Conservation (phyloP, 2,113 vertebrate genomes). For the Eulemur rufifrons region DNA sequence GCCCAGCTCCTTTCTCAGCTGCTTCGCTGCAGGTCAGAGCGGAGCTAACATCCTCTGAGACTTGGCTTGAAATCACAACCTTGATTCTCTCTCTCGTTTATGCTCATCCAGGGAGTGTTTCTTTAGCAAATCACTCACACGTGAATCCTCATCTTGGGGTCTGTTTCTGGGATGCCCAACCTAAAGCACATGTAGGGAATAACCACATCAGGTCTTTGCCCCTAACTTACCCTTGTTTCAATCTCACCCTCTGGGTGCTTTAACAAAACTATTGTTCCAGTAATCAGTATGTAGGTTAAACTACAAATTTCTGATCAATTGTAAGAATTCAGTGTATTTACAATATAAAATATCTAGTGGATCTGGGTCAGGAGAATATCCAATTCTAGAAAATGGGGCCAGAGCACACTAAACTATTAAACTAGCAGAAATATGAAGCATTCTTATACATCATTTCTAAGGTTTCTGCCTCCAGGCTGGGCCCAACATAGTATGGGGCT, state of each 20-base stretch:
- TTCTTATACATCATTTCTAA: background rate
- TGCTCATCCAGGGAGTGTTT: background rate
- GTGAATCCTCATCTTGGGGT: background rate
- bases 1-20: background rate
- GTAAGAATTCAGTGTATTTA: background rate
- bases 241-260: background rate
- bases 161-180: background rate
- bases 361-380: background rate
- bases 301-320: background rate
- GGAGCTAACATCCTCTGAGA: background rate
- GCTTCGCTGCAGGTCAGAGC: background rate
- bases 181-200: background rate
- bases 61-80: background rate
- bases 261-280: background rate
- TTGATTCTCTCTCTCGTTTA: background rate
- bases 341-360: background rate
- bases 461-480: background rate
- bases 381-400: constrained; percentile 18
- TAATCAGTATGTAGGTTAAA: background rate
- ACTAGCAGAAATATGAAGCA: background rate
- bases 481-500: background rate
- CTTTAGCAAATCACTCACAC: background rate
- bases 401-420: background rate
- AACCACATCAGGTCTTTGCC: background rate
- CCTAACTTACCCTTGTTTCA: background rate